Percentiles rank a stretch among this genome's conserved stretches.
Evolutionary conservation across 53 echinoderm and acorn worm genomes (phyloP).

Genomic region (Luidia sarsii): DNA sequence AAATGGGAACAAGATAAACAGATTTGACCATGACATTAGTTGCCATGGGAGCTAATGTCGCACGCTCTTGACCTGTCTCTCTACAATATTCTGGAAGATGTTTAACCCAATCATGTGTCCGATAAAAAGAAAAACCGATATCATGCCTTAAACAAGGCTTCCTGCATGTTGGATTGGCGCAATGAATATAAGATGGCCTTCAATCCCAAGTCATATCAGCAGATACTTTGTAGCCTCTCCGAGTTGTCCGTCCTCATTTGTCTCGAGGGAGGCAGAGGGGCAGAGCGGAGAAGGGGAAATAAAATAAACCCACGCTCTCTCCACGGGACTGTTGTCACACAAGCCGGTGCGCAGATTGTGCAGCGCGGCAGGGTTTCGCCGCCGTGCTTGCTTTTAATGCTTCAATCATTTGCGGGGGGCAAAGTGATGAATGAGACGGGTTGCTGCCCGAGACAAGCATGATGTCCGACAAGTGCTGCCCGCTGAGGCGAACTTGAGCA

Average conservation of each 20-base stretch:
- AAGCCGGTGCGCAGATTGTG: too few species aligned
- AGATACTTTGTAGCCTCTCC: background rate
- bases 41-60: constrained; percentile 8
- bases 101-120: constrained; percentile 4
- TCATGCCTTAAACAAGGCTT: constrained; percentile 9
- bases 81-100: background rate
- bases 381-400: constrained; percentile 26
- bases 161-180: background rate
- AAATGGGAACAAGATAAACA: background rate
- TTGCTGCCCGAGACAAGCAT: background rate
- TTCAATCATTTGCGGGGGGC: constrained; percentile 4
- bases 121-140: too few species aligned
- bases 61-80: background rate
- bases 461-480: too few species aligned
- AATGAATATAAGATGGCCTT: constrained; percentile 21
- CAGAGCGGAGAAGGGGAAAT: too few species aligned
- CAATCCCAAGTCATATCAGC: background rate
- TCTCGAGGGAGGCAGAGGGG: background rate
- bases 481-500: too few species aligned
- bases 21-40: constrained; percentile 6
- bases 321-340: too few species aligned
- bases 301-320: constrained; percentile 7
- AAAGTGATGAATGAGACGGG: constrained; percentile 25
- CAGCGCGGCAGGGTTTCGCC: background rate
- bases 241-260: constrained; percentile 20